phyloP scores from a whole-genome alignment of 2,113 vertebrate species.

The Sebastes schlegelii region DNA sequence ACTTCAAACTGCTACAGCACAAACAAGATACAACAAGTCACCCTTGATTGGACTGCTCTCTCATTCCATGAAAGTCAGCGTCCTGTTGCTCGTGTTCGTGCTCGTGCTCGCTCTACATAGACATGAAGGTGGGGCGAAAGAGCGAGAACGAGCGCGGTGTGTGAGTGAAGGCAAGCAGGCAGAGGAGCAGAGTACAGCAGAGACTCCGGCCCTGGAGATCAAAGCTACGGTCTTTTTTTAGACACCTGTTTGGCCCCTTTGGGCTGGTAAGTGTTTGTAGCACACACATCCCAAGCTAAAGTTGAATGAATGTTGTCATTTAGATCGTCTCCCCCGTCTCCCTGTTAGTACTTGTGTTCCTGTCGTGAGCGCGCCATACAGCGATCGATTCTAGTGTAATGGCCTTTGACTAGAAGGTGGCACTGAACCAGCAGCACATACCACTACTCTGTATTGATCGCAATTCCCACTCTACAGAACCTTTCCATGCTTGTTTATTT shows the following conservation, averaged over 20 bases:
- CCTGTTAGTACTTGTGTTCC: slow-evolving; percentile 27
- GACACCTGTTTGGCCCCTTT: neutral
- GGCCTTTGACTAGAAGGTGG: slow-evolving; percentile 60
- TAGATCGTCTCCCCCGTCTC: slow-evolving; percentile 18
- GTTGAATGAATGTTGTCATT: slow-evolving; percentile 1
- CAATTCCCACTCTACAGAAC: slow-evolving; percentile 42
- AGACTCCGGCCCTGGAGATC: no score
- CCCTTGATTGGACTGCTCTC: slow-evolving; percentile 5
- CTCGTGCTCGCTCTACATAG: no score
- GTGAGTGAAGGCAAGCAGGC: no score
- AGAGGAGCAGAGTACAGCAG: no score
- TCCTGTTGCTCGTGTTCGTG: no score
- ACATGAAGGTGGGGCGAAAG: no score
- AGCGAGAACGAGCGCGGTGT: no score
- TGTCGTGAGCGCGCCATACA: neutral
- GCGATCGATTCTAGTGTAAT: slow-evolving; percentile 57
- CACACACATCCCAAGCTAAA: neutral
- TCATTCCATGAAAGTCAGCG: slow-evolving; percentile 1
- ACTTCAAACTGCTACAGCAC: slow-evolving; percentile 66
- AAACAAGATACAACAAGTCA: slow-evolving; percentile 8
- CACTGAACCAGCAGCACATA: slow-evolving; percentile 57
- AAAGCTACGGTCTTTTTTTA: neutral
- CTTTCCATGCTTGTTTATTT: slow-evolving; percentile 69
- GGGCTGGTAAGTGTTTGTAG: neutral
- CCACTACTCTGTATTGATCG: slow-evolving; percentile 59